Percentiles rank a stretch among this genome's conserved stretches.
Evolutionary conservation across 1,140 invertebrate species (phyloP).

Genomic region (Gryon sp.): DNA sequence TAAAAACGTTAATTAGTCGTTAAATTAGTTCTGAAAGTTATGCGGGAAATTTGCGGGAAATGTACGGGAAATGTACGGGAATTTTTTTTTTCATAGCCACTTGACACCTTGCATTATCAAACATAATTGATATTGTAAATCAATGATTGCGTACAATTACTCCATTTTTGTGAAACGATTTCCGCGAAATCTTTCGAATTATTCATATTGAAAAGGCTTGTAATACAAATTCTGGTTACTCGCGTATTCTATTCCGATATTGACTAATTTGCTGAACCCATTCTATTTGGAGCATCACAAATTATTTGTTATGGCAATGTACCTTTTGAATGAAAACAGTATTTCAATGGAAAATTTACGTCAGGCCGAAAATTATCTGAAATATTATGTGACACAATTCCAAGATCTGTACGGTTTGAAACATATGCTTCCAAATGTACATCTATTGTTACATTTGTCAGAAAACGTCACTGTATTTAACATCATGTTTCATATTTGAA

Average conservation of each 20-base stretch:
- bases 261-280: slow-evolving; percentile 34
- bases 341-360: slow-evolving; percentile 3
- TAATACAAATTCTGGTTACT: slow-evolving; percentile 57
- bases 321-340: slow-evolving; percentile 38
- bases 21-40: too few species aligned
- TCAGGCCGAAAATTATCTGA: neutral
- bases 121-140: slow-evolving; percentile 13
- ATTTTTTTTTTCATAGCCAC: too few species aligned
- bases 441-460: neutral
- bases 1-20: too few species aligned
- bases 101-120: too few species aligned
- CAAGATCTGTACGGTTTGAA: neutral
- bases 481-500: neutral
- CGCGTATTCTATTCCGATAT: slow-evolving; percentile 47
- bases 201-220: slow-evolving; percentile 59
- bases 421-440: neutral
- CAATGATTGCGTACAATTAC: slow-evolving; percentile 11
- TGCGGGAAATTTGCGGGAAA: too few species aligned
- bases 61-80: too few species aligned
- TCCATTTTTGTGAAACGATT: slow-evolving; percentile 23
- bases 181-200: slow-evolving; percentile 1
- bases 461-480: too few species aligned
- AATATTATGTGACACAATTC: neutral
- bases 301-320: slow-evolving; percentile 28
- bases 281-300: slow-evolving; percentile 60